phyloP scores from a whole-genome alignment of 2,888 invertebrate species.

The Drosophila vallismaia region DNA sequence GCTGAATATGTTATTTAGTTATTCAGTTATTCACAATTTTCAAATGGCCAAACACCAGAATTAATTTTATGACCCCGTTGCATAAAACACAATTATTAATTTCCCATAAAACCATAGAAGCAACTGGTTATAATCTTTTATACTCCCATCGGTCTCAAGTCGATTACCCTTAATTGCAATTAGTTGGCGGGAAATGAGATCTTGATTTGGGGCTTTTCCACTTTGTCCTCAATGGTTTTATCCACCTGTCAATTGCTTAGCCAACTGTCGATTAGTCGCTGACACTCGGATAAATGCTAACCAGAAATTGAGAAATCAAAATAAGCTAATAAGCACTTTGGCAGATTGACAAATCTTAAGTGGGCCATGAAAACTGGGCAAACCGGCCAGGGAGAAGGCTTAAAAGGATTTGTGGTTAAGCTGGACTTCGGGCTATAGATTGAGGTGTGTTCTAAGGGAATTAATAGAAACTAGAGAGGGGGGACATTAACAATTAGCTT shows the following conservation, averaged over 20 bases:
- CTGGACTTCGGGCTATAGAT: neutral
- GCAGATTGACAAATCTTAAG: conserved; percentile 32
- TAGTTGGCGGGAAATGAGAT: conserved; percentile 32
- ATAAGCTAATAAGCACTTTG: conserved; percentile 27
- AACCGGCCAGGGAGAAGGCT: conserved; percentile 11
- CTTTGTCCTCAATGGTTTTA: conserved; percentile 20
- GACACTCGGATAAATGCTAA: conserved; percentile 34
- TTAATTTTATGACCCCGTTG: conserved; percentile 26
- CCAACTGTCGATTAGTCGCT: conserved; percentile 30
- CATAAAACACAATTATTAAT: conserved; percentile 32
- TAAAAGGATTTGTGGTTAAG: conserved; percentile 25
- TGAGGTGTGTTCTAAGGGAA: neutral
- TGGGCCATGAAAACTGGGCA: conserved; percentile 28
- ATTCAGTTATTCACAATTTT: conserved; percentile 6
- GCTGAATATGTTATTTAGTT: conserved; percentile 11
- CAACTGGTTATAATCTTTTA: conserved; percentile 19
- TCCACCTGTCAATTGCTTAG: conserved; percentile 34
- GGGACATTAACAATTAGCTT: too few relatives aligned
- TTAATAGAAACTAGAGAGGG: neutral
- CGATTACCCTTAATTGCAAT: conserved; percentile 41
- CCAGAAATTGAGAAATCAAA: conserved; percentile 26
- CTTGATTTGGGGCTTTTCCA: conserved; percentile 30
- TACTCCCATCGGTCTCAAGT: conserved; percentile 14
- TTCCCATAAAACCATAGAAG: neutral
- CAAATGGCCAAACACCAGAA: conserved; percentile 1